Conservation (phyloP, 2,113 vertebrate genomes). For the Ariopsis seemanni region DNA sequence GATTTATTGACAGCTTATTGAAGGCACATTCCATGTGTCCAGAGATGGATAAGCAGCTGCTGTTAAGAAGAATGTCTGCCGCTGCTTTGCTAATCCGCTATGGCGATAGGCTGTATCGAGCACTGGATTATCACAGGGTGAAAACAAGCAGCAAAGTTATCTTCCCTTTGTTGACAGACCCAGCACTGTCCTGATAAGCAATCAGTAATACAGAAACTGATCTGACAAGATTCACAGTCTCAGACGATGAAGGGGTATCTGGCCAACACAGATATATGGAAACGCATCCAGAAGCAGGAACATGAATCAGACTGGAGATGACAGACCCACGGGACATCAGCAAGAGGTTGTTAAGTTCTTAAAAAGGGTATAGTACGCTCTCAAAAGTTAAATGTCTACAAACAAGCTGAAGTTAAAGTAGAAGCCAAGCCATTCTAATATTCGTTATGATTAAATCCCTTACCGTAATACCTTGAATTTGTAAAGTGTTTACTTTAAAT, state of each 20-base stretch:
- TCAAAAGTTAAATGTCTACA: background rate
- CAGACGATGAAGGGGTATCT: conserved; percentile 48
- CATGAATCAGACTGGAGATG: conserved; percentile 20
- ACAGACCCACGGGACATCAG: background rate
- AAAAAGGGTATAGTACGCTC: background rate
- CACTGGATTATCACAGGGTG: conserved; percentile 46
- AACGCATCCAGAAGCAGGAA: conserved; percentile 9
- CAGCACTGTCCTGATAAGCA: conserved; percentile 51
- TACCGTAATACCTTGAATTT: background rate
- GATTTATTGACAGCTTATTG: conserved; percentile 38
- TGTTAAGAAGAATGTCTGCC: conserved; percentile 20
- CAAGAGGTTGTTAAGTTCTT: background rate
- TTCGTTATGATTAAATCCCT: background rate
- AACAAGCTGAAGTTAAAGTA: background rate
- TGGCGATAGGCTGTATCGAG: conserved; percentile 38
- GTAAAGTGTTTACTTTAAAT: background rate
- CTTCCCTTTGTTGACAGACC: conserved; percentile 52
- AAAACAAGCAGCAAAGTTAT: conserved; percentile 46
- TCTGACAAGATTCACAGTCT: conserved; percentile 53
- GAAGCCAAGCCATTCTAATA: background rate
- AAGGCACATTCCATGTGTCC: conserved; percentile 19
- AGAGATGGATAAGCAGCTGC: conserved; percentile 31
- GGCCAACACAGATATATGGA: conserved; percentile 50
- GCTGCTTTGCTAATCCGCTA: conserved; percentile 39
- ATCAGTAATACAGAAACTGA: conserved; percentile 53